These are phyloP conservation scores for Eira barbara DNA, from an alignment of 2,113 vertebrate genomes.

Conservation along the genomic window DNA sequence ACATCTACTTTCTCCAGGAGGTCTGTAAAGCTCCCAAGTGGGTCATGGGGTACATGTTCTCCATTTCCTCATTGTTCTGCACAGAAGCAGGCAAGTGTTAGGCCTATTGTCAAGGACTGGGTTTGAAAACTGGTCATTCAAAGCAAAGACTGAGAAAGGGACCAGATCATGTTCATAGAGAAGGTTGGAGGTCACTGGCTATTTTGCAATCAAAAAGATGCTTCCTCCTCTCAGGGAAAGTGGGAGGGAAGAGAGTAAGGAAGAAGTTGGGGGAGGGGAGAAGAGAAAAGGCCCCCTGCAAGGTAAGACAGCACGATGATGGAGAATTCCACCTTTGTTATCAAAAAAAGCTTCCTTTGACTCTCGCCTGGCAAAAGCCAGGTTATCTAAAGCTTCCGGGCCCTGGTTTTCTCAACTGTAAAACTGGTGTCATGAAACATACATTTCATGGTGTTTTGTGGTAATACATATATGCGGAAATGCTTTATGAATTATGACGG, in stretches of 20 bases:
- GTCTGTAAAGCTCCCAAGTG: neutral
- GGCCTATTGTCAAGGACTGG: neutral
- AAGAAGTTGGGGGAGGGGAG: neutral
- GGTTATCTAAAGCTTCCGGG: neutral
- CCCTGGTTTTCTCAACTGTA: neutral
- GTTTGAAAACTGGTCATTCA: neutral
- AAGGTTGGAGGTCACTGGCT: neutral
- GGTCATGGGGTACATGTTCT: neutral
- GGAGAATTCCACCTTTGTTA: neutral
- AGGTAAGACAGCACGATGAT: neutral
- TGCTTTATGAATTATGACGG: neutral
- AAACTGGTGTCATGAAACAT: neutral
- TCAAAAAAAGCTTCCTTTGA: neutral
- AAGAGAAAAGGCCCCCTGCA: too few species aligned
- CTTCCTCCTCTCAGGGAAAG: neutral
- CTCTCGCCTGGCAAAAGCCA: neutral
- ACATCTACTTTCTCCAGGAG: neutral
- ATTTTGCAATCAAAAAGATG: neutral
- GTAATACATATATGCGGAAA: rapidly evolving
- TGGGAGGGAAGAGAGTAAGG: neutral
- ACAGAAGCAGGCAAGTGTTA: neutral
- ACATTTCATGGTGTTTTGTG: neutral
- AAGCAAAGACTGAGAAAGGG: neutral
- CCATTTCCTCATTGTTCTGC: neutral
- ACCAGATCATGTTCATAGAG: too few species aligned